phyloP scores from a whole-genome alignment of 2,113 vertebrate species.

The Clarias gariepinus region DNA sequence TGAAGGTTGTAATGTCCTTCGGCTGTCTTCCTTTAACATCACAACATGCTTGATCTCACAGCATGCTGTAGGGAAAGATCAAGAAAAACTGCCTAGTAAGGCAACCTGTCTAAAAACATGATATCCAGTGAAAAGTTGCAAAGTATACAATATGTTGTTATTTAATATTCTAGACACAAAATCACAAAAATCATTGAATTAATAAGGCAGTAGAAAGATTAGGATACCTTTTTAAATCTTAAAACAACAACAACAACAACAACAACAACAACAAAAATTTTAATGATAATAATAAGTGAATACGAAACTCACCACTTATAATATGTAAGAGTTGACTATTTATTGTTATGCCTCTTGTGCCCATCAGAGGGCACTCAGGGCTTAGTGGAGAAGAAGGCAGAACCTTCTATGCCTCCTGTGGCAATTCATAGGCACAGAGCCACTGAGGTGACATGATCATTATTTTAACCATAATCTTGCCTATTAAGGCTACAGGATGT shows the following conservation, averaged over 20 bases:
- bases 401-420: neutral
- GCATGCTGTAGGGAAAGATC: neutral
- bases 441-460: neutral
- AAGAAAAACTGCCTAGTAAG: conserved; percentile 4
- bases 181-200: neutral
- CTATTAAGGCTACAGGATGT: neutral
- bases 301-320: neutral
- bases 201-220: neutral
- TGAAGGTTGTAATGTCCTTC: neutral
- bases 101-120: neutral
- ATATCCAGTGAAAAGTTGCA: neutral
- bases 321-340: conserved; percentile 2
- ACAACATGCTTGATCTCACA: neutral
- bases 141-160: neutral
- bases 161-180: conserved; percentile 8
- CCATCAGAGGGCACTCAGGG: conserved; percentile 1
- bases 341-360: neutral
- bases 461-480: neutral
- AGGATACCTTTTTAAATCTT: neutral
- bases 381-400: neutral
- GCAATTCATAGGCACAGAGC: neutral
- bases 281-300: neutral
- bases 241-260: neutral
- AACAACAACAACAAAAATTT: neutral
- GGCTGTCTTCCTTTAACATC: neutral